Base-by-base conservation (phyloP, 2,888 invertebrate genomes). In the Pyrrhosoma nymphula region DNA sequence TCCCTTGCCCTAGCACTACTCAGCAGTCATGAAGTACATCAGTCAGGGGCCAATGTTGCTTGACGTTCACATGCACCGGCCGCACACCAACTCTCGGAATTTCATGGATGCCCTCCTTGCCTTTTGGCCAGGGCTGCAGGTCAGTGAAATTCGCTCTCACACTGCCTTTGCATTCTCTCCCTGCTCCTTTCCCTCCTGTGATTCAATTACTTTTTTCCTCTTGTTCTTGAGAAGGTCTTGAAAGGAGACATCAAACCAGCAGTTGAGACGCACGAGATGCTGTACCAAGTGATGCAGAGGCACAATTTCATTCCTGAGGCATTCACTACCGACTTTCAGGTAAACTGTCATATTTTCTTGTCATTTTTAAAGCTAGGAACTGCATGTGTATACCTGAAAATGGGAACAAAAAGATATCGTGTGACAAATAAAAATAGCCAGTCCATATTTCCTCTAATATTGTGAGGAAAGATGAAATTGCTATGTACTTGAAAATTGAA, bases 221-320 rank as follows among this genome's bases (percentile, higher is more conserved):
- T 10, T 63, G 1, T 60, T 30, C 18, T 90, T 88, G 47, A 12
- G 30, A 96, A 98, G 98, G 98, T 98, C 10, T 96, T 98, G 90
- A 98, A 98, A 96, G 99, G 99, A 0, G 99, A 99, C 97, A 98
- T 99, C 23, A 98, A 99, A 96, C 99, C 99, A 18, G 99, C 99
- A 0, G 99, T 99, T n/a, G 99, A 99, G 97, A 99, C 99, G 0
- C 99, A 99, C 97, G 99, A 99, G 97, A 99, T 99, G 99, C 97
- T 99, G 3, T 99, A 99, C 97, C 99, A 99, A 97, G 99, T 99
- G 26, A 99, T 99, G 98, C 99, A 99, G 97, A 98, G 99, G 96
- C 99, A 99, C 97, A 99, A 99, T 96, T 99, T 99, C 97, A 98
- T 99, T 96, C 99, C 99, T 0, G 99, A 99, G 97, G 99, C 99